These are phyloP conservation scores for Hypanus sabinus DNA, from an alignment of 2,113 vertebrate species.

Conservation along the genomic window DNA sequence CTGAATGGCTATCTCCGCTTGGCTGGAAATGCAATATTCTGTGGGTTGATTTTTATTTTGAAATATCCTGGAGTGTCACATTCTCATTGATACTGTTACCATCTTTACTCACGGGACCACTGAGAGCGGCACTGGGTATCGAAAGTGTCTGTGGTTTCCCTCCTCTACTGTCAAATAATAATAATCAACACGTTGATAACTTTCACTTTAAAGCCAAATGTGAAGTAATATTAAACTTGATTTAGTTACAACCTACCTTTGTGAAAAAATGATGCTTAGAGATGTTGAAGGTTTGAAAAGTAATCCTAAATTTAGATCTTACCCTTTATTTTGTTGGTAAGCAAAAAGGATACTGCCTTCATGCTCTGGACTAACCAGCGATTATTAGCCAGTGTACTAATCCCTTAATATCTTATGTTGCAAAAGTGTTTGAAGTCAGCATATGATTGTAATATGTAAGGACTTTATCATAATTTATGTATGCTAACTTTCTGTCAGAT, in stretches of 20 bases:
- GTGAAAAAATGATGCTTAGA: background rate
- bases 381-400: background rate
- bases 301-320: background rate
- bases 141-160: background rate
- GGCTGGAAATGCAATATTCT: constrained; percentile 2
- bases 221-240: background rate
- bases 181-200: background rate
- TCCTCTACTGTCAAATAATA: background rate
- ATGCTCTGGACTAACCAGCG: background rate
- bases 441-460: background rate
- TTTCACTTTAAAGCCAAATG: background rate
- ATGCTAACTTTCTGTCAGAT: too few species aligned
- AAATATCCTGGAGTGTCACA: background rate
- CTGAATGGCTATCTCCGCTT: constrained; percentile 17
- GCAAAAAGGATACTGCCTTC: background rate
- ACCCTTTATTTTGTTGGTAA: background rate
- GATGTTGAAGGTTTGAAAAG: background rate
- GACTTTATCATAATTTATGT: too few species aligned
- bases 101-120: background rate
- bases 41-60: background rate
- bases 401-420: background rate
- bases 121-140: background rate
- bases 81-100: background rate
- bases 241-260: background rate
- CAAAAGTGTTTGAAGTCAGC: background rate